These are phyloP conservation scores for Siniperca scherzeri DNA, from an alignment of 2,797 vertebrate species.

Conservation along the genomic window DNA sequence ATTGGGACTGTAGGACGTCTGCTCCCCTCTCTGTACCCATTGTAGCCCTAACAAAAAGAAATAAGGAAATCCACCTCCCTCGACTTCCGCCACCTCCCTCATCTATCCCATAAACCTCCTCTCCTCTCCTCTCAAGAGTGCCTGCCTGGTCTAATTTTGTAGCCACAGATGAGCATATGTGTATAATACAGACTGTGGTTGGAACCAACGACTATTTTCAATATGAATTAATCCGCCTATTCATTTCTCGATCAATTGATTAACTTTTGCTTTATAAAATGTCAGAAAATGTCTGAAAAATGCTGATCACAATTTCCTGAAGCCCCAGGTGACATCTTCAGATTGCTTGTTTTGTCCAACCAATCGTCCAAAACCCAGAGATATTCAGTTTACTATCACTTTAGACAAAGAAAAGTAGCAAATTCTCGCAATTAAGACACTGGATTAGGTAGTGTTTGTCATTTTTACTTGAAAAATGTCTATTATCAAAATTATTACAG, in stretches of 20 bases:
- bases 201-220: neutral
- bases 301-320: neutral
- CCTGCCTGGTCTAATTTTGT: neutral
- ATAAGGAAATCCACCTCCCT: slow-evolving; percentile 31
- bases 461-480: slow-evolving; percentile 3
- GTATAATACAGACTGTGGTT: slow-evolving; percentile 7
- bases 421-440: neutral
- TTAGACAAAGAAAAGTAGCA: neutral
- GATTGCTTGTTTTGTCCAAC: neutral
- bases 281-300: neutral
- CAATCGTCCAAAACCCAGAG: neutral
- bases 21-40: slow-evolving; percentile 44
- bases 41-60: slow-evolving; percentile 47
- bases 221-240: neutral
- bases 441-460: neutral
- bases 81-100: neutral
- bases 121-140: slow-evolving; percentile 1
- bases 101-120: slow-evolving; percentile 5
- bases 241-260: neutral
- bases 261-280: neutral
- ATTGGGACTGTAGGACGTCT: slow-evolving; percentile 76
- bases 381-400: neutral
- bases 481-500: neutral
- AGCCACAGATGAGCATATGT: neutral
- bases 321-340: neutral